Evolutionary conservation across 1,140 invertebrate genomes (phyloP).

Genomic region (Brachystomella parvula): DNA sequence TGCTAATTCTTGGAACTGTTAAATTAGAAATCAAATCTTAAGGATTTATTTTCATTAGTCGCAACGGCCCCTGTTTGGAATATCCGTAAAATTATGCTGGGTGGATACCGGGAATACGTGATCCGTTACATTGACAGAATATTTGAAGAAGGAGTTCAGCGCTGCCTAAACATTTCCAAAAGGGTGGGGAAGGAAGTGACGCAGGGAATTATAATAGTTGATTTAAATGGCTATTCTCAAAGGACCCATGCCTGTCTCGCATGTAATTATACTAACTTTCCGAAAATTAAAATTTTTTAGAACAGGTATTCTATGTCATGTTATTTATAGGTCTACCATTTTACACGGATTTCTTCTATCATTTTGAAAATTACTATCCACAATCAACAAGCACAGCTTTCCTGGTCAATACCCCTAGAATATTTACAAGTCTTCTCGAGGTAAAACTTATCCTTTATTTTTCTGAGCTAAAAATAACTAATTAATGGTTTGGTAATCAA

Average conservation of each 20-base stretch:
- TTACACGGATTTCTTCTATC: background rate
- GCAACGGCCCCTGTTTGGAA: background rate
- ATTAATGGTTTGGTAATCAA: background rate
- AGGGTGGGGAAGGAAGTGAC: background rate
- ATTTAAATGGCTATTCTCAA: background rate
- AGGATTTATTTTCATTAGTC: background rate
- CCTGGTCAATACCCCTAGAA: background rate
- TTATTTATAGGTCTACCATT: background rate
- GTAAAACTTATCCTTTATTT: background rate
- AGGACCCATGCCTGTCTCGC: background rate
- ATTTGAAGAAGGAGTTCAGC: conserved; percentile 1
- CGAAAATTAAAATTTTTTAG: background rate
- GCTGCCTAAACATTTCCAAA: background rate
- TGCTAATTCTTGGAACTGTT: too few relatives aligned
- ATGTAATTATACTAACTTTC: background rate
- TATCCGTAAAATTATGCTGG: conserved; percentile 1
- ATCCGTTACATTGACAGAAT: background rate
- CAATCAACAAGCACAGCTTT: background rate
- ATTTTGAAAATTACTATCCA: background rate
- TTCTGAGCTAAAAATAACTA: background rate
- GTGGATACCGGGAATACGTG: background rate
- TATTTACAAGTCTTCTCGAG: background rate
- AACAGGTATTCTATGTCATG: background rate
- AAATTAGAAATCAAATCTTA: too few relatives aligned
- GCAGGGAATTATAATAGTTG: background rate